A percentile compares a stretch with the other conserved stretches of the same genome.
Evolutionary conservation across 2,113 vertebrate species (phyloP).

Genomic region (Rhinoptilus africanus): DNA sequence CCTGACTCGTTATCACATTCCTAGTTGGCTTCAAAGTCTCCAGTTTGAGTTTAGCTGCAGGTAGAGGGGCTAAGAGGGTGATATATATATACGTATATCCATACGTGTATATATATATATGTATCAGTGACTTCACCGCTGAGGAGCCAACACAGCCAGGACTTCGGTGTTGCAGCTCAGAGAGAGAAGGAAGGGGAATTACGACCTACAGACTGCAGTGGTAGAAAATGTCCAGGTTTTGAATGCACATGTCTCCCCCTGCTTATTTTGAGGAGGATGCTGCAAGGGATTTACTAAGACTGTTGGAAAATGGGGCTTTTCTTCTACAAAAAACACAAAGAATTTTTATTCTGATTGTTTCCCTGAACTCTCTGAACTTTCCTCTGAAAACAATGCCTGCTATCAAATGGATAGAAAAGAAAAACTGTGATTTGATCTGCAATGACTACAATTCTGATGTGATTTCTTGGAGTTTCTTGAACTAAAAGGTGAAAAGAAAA

Average conservation of each 20-base stretch:
- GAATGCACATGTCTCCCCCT: background rate
- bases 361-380: background rate
- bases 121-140: background rate
- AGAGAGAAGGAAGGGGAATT: background rate
- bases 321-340: background rate
- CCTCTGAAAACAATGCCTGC: background rate
- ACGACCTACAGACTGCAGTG: rapidly evolving
- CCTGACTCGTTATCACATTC: background rate
- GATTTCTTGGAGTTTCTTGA: background rate
- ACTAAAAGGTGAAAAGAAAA: background rate
- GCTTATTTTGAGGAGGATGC: background rate
- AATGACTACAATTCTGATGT: background rate
- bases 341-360: background rate
- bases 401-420: background rate
- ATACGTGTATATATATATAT: background rate
- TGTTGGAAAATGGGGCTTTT: background rate
- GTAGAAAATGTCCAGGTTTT: background rate
- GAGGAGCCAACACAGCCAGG: background rate
- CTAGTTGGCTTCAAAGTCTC: background rate
- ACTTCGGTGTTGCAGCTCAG: background rate
- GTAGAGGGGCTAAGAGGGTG: background rate
- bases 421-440: background rate
- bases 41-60: background rate
- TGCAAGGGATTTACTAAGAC: background rate
- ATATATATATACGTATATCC: background rate